Conservation (phyloP, 2,113 vertebrate genomes). For the Salvelinus fontinalis region DNA sequence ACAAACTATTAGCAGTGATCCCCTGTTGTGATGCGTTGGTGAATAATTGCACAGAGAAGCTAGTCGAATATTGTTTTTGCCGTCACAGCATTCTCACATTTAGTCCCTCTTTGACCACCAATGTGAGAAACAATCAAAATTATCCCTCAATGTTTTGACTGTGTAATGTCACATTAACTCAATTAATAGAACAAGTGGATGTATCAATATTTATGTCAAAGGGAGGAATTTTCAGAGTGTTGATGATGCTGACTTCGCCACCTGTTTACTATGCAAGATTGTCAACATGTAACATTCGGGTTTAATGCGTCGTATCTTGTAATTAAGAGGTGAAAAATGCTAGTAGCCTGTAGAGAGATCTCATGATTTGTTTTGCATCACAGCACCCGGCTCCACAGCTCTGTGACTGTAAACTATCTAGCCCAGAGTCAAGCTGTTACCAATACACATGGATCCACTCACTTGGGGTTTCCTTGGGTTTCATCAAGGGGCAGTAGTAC, state of each 20-base stretch:
- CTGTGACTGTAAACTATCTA: not conserved
- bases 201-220: not conserved
- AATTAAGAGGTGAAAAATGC: not conserved
- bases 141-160: slow-evolving; percentile 1
- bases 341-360: not conserved
- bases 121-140: slow-evolving; percentile 20
- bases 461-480: slow-evolving; percentile 22
- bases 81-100: slow-evolving; percentile 10
- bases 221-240: not conserved
- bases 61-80: slow-evolving; percentile 10
- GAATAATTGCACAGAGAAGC: slow-evolving; percentile 43
- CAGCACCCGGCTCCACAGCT: not conserved
- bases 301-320: not conserved
- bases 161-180: not conserved
- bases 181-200: slow-evolving; percentile 7
- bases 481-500: slow-evolving; percentile 24
- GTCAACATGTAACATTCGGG: not conserved
- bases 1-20: slow-evolving; percentile 45
- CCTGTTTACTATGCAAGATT: slow-evolving; percentile 17
- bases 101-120: slow-evolving; percentile 2
- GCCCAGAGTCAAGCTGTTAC: not conserved
- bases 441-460: not conserved
- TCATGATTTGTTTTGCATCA: slow-evolving; percentile 16
- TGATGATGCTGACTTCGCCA: not conserved
- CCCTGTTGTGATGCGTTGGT: slow-evolving; percentile 44